Evolutionary conservation across 2,888 invertebrate genomes (phyloP), one percentile per base, ranked within the genome.

Genomic region (Melieria picta): DNA sequence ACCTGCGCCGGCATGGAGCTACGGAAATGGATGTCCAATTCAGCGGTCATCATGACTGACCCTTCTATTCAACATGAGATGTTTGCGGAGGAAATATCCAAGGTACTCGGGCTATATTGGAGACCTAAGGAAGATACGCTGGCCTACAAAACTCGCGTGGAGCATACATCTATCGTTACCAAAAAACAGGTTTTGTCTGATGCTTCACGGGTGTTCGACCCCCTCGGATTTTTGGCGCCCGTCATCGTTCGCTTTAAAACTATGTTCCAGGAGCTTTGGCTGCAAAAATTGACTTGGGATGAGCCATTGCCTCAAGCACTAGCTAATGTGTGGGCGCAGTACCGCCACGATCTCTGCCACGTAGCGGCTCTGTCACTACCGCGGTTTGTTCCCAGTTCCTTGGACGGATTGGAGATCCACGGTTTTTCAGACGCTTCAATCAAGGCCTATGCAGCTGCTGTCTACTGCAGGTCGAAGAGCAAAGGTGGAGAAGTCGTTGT

Each of bases 181-280:
- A 69, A 69, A 43, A 55, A 66, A 16, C 48, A 7, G 11, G 43
- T 74, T 42, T 45, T 69, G 10, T 74, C 69, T 1, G 72, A 65
- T 5, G 68, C 69, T 1, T 48, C 69, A 16, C 50, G 65, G 10
- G 58, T 74, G 0, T 74, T 68, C 43, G 65, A 69, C 13, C 69
- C 72, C 4, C 50, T 71, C 16, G 71, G 65, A 43, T 7, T 70
- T 4, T 47, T n/a, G n/a, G n/a, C n/a, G n/a, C n/a, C n/a, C n/a
- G n/a, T n/a, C n/a, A n/a, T n/a, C n/a, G n/a, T n/a, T 5, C 69
- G 69, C 1, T 66, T 69, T 9, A 69, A 69, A 63, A 65, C 69
- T 9, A 58, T 73, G 48, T n/a, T 70, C 11, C 57, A 62, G 45
- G 66, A 69, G 43, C 45, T 63, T 0, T 71, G 65, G 69, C 16